Percentiles rank a stretch among this genome's conserved stretches.
These are phyloP conservation scores for Lepetodrilus schrolli DNA, from an alignment of 2,888 invertebrate genomes.

Conservation along the genomic window DNA sequence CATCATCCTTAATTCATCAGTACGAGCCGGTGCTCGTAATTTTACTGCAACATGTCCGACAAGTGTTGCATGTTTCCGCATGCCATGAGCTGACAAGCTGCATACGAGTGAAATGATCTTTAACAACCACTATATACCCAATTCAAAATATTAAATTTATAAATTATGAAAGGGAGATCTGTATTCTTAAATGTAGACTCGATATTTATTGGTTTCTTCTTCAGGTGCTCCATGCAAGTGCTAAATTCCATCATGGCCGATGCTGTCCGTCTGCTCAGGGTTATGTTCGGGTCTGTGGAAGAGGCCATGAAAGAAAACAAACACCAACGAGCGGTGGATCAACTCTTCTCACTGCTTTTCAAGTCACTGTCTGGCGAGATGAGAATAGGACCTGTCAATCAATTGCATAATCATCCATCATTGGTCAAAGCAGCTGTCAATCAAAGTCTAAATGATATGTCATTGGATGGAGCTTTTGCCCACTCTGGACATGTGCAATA, in stretches of 20 bases:
- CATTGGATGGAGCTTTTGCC: constrained; percentile 34
- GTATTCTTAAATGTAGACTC: too few species aligned
- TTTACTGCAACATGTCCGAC: too few species aligned
- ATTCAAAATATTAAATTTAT: too few species aligned
- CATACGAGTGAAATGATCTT: too few species aligned
- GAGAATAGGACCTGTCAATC: constrained; percentile 39
- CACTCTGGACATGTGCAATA: constrained; percentile 41
- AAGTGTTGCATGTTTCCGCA: too few species aligned
- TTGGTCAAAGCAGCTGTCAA: constrained; percentile 1
- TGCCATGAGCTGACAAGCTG: too few species aligned
- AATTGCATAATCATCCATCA: constrained; percentile 34
- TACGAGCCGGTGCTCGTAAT: too few species aligned
- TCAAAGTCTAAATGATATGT: not conserved
- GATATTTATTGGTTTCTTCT: constrained; percentile 29
- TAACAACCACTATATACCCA: too few species aligned
- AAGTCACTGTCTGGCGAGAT: constrained; percentile 41
- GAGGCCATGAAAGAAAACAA: constrained; percentile 77
- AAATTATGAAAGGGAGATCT: too few species aligned
- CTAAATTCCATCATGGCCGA: constrained; percentile 53
- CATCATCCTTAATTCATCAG: too few species aligned
- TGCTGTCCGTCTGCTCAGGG: constrained; percentile 57
- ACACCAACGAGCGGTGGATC: constrained; percentile 80
- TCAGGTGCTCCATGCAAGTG: constrained; percentile 51
- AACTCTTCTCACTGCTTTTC: constrained; percentile 78
- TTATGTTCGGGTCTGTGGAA: constrained; percentile 63